These are phyloP conservation scores for Hirundichthys speculiger DNA, from an alignment of 2,113 vertebrate genomes.

Conservation along the genomic window DNA sequence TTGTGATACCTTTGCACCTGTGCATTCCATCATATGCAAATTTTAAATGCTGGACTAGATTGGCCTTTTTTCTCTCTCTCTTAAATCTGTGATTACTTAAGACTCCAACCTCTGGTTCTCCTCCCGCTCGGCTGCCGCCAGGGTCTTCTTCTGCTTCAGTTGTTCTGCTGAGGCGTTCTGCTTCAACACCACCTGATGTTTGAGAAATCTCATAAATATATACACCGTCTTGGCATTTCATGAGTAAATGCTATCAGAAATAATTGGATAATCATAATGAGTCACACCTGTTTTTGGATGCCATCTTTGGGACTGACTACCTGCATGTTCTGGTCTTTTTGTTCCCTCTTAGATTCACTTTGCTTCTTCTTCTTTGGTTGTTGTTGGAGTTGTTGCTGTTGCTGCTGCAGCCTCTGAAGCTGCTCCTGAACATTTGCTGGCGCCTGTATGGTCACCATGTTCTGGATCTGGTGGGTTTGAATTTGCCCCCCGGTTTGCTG, in stretches of 20 bases:
- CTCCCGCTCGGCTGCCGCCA: conserved; percentile 93
- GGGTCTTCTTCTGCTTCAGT: conserved; percentile 92
- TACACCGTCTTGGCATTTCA: background rate
- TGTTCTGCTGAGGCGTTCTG: conserved; percentile 93
- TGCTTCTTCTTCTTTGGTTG: conserved; percentile 79
- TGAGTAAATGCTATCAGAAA: background rate
- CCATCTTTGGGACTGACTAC: conserved; percentile 88
- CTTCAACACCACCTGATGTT: conserved; percentile 86
- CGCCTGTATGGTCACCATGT: conserved; percentile 93
- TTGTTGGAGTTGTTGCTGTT: conserved; percentile 36
- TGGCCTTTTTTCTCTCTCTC: no score
- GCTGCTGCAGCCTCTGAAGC: conserved; percentile 91
- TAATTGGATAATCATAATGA: background rate
- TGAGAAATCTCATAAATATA: background rate
- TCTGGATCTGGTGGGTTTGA: conserved; percentile 91
- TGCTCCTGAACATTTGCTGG: conserved; percentile 91
- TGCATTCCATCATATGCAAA: no score
- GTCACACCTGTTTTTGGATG: conserved; percentile 92
- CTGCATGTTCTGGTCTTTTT: conserved; percentile 88
- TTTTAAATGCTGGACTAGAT: no score
- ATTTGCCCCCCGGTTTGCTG: conserved; percentile 81
- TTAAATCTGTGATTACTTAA: background rate
- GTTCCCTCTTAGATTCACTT: conserved; percentile 87
- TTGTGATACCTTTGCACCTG: no score
- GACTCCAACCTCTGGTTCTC: conserved; percentile 84